phyloP scores from a whole-genome alignment of 2,113 vertebrate species.

The Sylvietta virens region DNA sequence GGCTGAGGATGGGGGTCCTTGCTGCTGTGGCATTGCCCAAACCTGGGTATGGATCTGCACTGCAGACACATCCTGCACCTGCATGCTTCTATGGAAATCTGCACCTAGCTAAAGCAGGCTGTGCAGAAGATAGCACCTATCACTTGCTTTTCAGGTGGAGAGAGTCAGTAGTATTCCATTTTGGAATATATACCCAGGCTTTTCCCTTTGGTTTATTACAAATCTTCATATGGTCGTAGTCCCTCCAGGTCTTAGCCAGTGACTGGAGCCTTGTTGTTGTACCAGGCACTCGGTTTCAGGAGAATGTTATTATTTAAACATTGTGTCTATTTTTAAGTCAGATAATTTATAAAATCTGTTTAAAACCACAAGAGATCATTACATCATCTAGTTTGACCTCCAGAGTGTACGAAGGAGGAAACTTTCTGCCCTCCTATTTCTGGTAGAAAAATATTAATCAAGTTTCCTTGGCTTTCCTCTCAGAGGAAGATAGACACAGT shows the following conservation, averaged over 20 bases:
- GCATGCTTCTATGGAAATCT: not conserved
- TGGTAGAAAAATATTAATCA: not conserved
- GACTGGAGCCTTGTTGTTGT: not conserved
- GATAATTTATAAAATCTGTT: constrained; percentile 9
- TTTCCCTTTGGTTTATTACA: not conserved
- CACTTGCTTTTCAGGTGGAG: not conserved
- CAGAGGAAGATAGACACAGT: not conserved
- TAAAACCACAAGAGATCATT: not conserved
- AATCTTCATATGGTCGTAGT: fast-evolving
- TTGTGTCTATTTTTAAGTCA: constrained; percentile 10
- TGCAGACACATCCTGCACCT: fast-evolving
- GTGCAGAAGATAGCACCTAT: fast-evolving
- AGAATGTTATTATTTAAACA: not conserved
- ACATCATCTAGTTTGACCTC: not conserved
- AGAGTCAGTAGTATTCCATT: not conserved
- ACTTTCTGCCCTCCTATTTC: not conserved
- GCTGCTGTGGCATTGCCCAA: not conserved
- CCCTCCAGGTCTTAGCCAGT: not conserved
- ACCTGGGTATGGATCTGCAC: not conserved
- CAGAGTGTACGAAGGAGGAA: not conserved
- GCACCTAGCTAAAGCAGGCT: not conserved
- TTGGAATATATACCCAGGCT: not conserved
- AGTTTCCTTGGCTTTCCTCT: not conserved
- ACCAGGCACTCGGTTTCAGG: not conserved
- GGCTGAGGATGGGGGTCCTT: not conserved